Percentiles rank a stretch among this genome's conserved stretches.
Conservation (phyloP, 2,113 vertebrate genomes). For the Regulus satrapa region DNA sequence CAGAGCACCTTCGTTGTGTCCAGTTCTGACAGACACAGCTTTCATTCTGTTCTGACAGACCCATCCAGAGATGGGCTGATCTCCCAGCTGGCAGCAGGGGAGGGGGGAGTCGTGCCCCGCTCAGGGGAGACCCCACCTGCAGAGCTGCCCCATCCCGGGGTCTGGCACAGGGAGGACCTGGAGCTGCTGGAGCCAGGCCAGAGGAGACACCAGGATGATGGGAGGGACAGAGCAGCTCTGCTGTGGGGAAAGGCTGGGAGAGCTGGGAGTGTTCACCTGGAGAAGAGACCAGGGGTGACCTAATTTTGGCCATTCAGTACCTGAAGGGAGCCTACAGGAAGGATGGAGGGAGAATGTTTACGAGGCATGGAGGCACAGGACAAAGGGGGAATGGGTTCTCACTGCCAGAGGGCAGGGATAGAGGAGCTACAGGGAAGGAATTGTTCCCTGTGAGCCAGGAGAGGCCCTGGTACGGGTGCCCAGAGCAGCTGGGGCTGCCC, state of each 20-base stretch:
- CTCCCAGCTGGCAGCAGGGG: not conserved
- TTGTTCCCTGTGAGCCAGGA: too few relatives aligned
- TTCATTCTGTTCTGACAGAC: too few relatives aligned
- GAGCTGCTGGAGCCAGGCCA: not conserved
- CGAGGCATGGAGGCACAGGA: not conserved
- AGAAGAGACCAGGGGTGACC: not conserved
- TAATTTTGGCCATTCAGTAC: not conserved
- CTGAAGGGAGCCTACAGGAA: not conserved
- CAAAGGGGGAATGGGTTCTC: not conserved
- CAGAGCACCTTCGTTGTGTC: not conserved
- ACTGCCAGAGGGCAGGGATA: not conserved
- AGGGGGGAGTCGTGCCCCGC: not conserved
- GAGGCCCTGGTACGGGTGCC: not conserved
- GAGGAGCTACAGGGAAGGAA: not conserved
- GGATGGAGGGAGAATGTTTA: not conserved
- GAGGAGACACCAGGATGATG: not conserved
- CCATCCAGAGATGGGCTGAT: not conserved
- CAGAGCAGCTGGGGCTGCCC: not conserved
- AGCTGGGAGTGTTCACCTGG: not conserved
- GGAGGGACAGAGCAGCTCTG: not conserved
- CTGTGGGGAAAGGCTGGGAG: not conserved
- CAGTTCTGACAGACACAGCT: not conserved
- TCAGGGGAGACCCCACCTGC: not conserved
- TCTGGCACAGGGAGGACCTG: not conserved
- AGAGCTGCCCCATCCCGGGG: not conserved